phyloP scores from a whole-genome alignment of 2,797 vertebrate species.

The Sparus aurata region DNA sequence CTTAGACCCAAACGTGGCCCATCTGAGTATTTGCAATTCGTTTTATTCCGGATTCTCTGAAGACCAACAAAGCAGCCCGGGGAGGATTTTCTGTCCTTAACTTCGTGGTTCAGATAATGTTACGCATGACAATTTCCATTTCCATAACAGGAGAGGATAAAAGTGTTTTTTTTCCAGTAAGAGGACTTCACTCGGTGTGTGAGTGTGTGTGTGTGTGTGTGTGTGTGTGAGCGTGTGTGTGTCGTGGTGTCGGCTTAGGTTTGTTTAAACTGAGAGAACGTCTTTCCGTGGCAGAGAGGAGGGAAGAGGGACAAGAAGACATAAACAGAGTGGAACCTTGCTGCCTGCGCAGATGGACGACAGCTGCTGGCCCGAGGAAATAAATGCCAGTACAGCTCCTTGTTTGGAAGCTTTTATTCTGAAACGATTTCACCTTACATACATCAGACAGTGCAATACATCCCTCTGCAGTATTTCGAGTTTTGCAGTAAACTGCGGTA shows the following conservation, averaged over 20 bases:
- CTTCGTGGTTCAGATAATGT: constrained; percentile 20
- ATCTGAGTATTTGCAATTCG: neutral
- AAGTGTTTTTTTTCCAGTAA: constrained; percentile 42
- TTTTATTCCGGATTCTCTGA: neutral
- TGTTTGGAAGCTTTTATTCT: constrained; percentile 53
- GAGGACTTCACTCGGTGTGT: constrained; percentile 2
- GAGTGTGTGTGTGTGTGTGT: constrained; percentile 4
- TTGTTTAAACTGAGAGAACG: constrained; percentile 64
- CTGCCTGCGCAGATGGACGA: constrained; percentile 38
- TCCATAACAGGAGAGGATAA: constrained; percentile 50
- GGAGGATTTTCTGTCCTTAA: constrained; percentile 19
- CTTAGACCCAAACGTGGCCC: neutral
- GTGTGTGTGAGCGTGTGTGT: neutral
- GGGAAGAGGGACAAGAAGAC: constrained; percentile 39
- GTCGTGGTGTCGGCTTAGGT: constrained; percentile 19
- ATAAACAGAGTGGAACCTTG: constrained; percentile 60
- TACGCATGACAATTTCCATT: constrained; percentile 37
- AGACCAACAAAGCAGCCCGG: neutral
- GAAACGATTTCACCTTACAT: neutral
- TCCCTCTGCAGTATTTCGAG: constrained; percentile 19
- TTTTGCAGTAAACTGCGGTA: neutral
- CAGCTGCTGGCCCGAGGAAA: constrained; percentile 58
- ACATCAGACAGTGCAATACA: constrained; percentile 5
- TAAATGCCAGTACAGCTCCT: neutral
- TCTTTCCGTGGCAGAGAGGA: constrained; percentile 46